Evolutionary conservation across 2,797 vertebrate species (phyloP).

Genomic region (Holocentrus rufus): DNA sequence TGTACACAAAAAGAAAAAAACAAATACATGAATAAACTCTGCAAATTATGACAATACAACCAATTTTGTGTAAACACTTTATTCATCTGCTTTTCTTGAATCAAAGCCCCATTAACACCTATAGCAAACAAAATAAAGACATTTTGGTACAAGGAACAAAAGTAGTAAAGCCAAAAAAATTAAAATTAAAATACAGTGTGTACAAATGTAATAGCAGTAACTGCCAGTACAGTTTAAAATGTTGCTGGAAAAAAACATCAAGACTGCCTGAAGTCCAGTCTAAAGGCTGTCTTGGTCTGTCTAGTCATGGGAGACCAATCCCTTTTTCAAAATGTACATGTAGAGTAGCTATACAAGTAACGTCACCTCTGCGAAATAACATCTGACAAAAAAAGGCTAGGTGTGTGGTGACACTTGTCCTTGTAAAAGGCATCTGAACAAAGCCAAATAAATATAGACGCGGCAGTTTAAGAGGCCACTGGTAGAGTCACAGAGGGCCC

Average conservation of each 20-base stretch:
- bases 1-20: too few species aligned
- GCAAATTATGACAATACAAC: not conserved
- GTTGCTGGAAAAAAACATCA: slow-evolving; percentile 78
- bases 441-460: slow-evolving; percentile 93
- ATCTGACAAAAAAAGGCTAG: slow-evolving; percentile 58
- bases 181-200: slow-evolving; percentile 92
- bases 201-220: slow-evolving; percentile 81
- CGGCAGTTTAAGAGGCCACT: slow-evolving; percentile 90
- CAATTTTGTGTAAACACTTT: slow-evolving; percentile 88
- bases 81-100: slow-evolving; percentile 85
- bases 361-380: slow-evolving; percentile 85
- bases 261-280: not conserved
- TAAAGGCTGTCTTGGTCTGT: slow-evolving; percentile 47
- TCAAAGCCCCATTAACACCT: slow-evolving; percentile 89
- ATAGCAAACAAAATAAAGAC: slow-evolving; percentile 90
- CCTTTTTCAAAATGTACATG: slow-evolving; percentile 70
- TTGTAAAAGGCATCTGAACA: slow-evolving; percentile 88
- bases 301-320: slow-evolving; percentile 53
- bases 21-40: too few species aligned
- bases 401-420: slow-evolving; percentile 84
- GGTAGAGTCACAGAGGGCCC: slow-evolving; percentile 88
- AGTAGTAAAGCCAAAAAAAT: slow-evolving; percentile 72
- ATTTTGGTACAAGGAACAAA: slow-evolving; percentile 85
- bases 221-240: slow-evolving; percentile 85
- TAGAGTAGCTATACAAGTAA: slow-evolving; percentile 61